These are phyloP conservation scores for Penaeus monodon DNA, from an alignment of 2,888 invertebrate genomes.

Conservation along the genomic window DNA sequence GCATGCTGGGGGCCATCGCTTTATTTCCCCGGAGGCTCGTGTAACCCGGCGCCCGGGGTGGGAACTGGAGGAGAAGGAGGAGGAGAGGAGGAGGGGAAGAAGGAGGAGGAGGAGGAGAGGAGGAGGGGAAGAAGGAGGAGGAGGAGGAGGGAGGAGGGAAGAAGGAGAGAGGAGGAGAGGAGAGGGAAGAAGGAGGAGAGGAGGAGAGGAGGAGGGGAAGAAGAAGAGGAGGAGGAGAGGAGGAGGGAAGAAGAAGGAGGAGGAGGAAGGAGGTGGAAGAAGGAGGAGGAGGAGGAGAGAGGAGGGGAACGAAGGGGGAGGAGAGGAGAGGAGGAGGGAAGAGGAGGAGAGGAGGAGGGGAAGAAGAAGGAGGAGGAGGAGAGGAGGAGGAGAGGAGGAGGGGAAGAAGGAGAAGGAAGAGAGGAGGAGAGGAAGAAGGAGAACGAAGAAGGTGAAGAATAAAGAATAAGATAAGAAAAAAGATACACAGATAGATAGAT, in stretches of 20 bases:
- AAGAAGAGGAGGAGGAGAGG: not conserved
- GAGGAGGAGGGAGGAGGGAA: not conserved
- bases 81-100: not conserved
- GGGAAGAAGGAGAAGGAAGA: not conserved
- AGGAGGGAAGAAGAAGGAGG: not conserved
- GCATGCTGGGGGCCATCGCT: slow-evolving; percentile 8
- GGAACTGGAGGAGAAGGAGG: not conserved
- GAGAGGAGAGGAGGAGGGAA: not conserved
- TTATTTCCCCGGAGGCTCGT: slow-evolving; percentile 26
- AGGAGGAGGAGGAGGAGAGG: no score
- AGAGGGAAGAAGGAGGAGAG: not conserved
- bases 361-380: no score
- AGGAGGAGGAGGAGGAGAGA: not conserved
- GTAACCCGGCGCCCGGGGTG: not conserved
- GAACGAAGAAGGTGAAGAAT: not conserved
- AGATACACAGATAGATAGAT: no score
- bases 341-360: not conserved
- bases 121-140: not conserved
- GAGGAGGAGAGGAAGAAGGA: no score
- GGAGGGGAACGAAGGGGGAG: not conserved
- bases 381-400: not conserved
- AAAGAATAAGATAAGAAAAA: no score
- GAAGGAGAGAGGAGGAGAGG: not conserved
- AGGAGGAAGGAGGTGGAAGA: not conserved
- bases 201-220: no score